A percentile compares a stretch with the other conserved stretches of the same genome.
Conservation (phyloP, 2,113 vertebrate genomes). For the Albula glossodonta region DNA sequence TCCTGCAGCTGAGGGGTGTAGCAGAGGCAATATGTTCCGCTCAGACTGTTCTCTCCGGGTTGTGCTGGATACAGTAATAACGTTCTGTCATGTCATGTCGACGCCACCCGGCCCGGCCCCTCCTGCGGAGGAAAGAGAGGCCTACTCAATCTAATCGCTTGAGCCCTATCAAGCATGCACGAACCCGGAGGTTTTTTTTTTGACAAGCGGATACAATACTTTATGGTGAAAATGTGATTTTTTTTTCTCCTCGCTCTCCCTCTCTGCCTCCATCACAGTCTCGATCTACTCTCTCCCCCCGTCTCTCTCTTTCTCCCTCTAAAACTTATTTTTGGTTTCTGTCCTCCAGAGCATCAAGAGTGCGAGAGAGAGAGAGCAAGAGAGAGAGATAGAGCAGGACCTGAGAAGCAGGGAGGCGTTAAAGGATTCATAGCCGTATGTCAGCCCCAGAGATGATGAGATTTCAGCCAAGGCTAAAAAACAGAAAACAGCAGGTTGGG, state of each 20-base stretch:
- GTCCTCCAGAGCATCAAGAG: background rate
- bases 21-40: slow-evolving; percentile 70
- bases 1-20: slow-evolving; percentile 63
- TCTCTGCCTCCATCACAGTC: background rate
- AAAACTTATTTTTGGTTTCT: background rate
- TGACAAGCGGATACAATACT: background rate
- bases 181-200: slow-evolving; percentile 22
- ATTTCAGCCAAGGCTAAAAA: slow-evolving; percentile 8
- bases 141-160: slow-evolving; percentile 44
- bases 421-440: background rate
- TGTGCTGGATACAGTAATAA: slow-evolving; percentile 69
- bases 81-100: slow-evolving; percentile 52
- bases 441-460: slow-evolving; percentile 15
- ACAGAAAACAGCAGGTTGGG: background rate
- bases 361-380: background rate
- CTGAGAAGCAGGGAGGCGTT: background rate
- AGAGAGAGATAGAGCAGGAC: background rate
- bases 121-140: slow-evolving; percentile 46
- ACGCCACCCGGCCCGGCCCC: slow-evolving; percentile 44
- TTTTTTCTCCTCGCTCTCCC: background rate
- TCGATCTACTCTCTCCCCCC: background rate
- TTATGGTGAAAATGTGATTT: background rate
- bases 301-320: background rate
- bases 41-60: slow-evolving; percentile 68
- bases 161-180: slow-evolving; percentile 43